A percentile compares a stretch with the other conserved stretches of the same genome.
Evolutionary conservation across 1,140 invertebrate species (phyloP).

Genomic region (Ruditapes philippinarum): DNA sequence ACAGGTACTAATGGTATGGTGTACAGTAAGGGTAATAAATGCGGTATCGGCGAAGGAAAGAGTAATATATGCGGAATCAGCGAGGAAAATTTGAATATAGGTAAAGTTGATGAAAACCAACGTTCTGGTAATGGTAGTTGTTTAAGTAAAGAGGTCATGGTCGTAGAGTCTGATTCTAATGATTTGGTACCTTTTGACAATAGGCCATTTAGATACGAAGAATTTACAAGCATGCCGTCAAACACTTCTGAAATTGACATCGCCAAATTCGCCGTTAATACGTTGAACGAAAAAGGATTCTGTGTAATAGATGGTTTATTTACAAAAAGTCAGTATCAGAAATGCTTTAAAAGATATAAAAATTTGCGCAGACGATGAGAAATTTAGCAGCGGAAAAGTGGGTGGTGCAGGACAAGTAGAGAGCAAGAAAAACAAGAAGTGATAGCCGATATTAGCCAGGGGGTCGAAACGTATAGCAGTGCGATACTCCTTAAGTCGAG

Average conservation of each 20-base stretch:
- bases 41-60: neutral
- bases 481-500: too few species aligned
- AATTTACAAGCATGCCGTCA: neutral
- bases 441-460: conserved; percentile 80
- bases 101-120: conserved; percentile 39
- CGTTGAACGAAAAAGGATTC: conserved; percentile 85
- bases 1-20: too few species aligned
- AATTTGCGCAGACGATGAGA: conserved; percentile 67
- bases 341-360: conserved; percentile 95
- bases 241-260: neutral
- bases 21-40: too few species aligned
- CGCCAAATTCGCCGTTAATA: conserved; percentile 34
- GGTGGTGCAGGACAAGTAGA: conserved; percentile 56
- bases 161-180: neutral
- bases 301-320: conserved; percentile 97
- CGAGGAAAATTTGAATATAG: neutral
- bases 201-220: neutral
- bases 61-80: neutral
- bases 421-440: conserved; percentile 50
- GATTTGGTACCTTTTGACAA: conserved; percentile 21
- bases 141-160: neutral
- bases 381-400: conserved; percentile 71
- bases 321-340: conserved; percentile 92
- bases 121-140: neutral
- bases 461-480: too few species aligned